phyloP scores from a whole-genome alignment of 1,140 invertebrate species.

The Drosophila littoralis region DNA sequence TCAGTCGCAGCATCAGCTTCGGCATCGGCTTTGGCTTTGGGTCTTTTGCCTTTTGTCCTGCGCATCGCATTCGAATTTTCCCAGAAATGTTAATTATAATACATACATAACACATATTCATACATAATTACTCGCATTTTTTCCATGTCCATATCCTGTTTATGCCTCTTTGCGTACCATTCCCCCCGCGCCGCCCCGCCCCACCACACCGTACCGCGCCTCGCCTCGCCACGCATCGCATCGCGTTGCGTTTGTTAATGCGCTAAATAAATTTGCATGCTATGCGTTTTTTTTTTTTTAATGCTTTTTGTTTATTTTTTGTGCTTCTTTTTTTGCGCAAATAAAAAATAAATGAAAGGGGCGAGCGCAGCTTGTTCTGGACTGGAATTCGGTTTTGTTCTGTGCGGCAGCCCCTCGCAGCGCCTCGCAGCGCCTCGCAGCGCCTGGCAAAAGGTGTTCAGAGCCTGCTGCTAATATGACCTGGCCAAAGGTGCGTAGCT shows the following conservation, averaged over 20 bases:
- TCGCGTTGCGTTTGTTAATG: slow-evolving; percentile 64
- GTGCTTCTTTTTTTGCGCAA: slow-evolving; percentile 12
- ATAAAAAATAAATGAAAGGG: slow-evolving; percentile 21
- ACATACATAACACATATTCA: slow-evolving; percentile 67
- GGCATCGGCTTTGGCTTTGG: slow-evolving; percentile 2
- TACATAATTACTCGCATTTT: slow-evolving; percentile 80
- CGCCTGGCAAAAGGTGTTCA: slow-evolving; percentile 11
- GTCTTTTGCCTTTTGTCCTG: slow-evolving; percentile 70
- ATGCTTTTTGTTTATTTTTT: slow-evolving; percentile 62
- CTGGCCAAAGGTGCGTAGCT: not conserved
- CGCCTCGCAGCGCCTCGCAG: not conserved
- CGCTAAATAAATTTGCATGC: slow-evolving; percentile 79
- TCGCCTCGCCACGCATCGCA: slow-evolving; percentile 28
- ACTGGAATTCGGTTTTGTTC: slow-evolving; percentile 8
- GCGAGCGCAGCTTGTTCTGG: slow-evolving; percentile 14
- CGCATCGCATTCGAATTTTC: slow-evolving; percentile 80
- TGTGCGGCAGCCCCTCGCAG: not conserved
- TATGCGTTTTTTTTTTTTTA: slow-evolving; percentile 59
- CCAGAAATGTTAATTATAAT: slow-evolving; percentile 83
- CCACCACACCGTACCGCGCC: slow-evolving; percentile 21
- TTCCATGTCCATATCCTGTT: slow-evolving; percentile 74
- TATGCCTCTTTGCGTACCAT: slow-evolving; percentile 36
- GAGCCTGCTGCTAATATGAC: not conserved
- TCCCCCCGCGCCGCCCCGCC: not conserved
- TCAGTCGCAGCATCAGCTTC: slow-evolving; percentile 23